phyloP scores from a whole-genome alignment of 2,888 invertebrate genomes.

The Heliconius aoede region DNA sequence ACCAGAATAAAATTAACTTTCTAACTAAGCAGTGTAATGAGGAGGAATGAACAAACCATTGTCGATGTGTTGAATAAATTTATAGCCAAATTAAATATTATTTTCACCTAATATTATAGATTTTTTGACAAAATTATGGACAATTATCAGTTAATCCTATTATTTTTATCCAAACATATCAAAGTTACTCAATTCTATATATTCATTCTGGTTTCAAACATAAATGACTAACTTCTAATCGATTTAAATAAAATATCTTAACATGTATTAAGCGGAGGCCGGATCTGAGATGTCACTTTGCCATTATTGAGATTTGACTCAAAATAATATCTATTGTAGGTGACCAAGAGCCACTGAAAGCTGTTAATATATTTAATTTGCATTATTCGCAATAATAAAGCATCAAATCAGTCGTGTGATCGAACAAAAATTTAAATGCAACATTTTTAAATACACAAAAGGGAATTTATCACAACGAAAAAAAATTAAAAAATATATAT shows the following conservation, averaged over 20 bases:
- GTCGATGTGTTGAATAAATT: background rate
- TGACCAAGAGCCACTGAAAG: conserved; percentile 45
- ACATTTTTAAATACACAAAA: conserved; percentile 60
- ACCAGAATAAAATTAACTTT: conserved; percentile 37
- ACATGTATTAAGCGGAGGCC: conserved; percentile 49
- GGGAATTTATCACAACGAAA: conserved; percentile 69
- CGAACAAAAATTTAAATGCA: conserved; percentile 52
- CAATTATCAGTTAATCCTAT: background rate
- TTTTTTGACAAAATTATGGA: conserved; percentile 16
- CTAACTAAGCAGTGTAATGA: conserved; percentile 16
- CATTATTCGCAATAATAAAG: conserved; percentile 49
- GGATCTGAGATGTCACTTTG: conserved; percentile 44
- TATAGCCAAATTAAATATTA: background rate
- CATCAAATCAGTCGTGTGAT: conserved; percentile 54
- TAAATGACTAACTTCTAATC: conserved; percentile 42
- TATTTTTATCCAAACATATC: background rate
- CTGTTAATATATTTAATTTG: conserved; percentile 43
- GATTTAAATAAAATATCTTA: conserved; percentile 47
- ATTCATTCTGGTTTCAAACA: conserved; percentile 42
- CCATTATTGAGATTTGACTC: conserved; percentile 46
- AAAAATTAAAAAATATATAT: conserved; percentile 68
- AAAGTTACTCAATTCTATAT: conserved; percentile 2
- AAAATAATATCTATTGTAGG: conserved; percentile 27
- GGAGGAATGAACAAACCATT: background rate
- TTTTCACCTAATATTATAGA: background rate